Evolutionary conservation across 1,140 invertebrate genomes (phyloP).

Genomic region (Halesus radiatus): DNA sequence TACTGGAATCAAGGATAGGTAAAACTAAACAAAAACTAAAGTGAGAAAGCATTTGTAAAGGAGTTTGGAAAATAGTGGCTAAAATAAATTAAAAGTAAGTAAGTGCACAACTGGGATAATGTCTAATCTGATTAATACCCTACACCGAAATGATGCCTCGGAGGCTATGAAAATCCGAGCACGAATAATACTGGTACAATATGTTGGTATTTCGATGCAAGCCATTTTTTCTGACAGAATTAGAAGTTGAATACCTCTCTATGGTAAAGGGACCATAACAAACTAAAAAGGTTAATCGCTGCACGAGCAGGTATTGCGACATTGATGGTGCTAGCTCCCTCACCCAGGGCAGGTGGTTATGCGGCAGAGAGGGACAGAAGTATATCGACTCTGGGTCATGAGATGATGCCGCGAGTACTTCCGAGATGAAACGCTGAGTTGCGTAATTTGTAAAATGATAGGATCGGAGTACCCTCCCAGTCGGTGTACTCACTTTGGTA

Average conservation of each 20-base stretch:
- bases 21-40: no score
- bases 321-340: not conserved
- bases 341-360: not conserved
- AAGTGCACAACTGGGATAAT: no score
- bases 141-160: no score
- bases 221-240: no score
- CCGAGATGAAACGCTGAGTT: slow-evolving; percentile 23
- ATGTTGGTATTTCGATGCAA: no score
- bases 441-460: not conserved
- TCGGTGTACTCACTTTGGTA: not conserved
- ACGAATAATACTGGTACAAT: no score
- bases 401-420: slow-evolving; percentile 13
- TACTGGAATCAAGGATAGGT: no score
- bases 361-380: slow-evolving; percentile 6
- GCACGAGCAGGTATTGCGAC: slow-evolving; percentile 29
- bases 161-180: no score
- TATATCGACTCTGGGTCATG: slow-evolving; percentile 35
- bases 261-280: not conserved
- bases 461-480: not conserved
- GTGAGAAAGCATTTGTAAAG: no score
- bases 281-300: slow-evolving; percentile 39
- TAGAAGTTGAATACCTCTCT: slow-evolving; percentile 12
- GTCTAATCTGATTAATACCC: no score
- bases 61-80: no score
- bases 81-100: no score